Evolutionary conservation across 2,888 invertebrate genomes (phyloP).

Genomic region (Trachelus iudaicus): DNA sequence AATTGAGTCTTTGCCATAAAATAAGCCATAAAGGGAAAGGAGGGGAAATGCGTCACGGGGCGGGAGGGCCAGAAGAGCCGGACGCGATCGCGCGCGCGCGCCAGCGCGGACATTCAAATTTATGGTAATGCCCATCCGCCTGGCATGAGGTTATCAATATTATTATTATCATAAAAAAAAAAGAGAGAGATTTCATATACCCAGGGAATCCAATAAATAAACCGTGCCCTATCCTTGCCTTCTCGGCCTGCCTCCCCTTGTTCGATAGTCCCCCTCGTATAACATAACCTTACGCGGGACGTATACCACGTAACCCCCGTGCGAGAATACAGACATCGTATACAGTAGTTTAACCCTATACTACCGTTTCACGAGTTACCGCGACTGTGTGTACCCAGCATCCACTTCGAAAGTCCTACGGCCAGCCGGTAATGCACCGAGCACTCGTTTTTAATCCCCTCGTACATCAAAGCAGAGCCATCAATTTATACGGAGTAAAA

Average conservation of each 20-base stretch:
- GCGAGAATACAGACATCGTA: neutral
- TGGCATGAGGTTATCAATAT: slow-evolving; percentile 57
- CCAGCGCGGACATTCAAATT: slow-evolving; percentile 59
- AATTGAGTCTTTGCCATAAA: slow-evolving; percentile 68
- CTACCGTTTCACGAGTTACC: neutral
- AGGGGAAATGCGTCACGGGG: slow-evolving; percentile 37
- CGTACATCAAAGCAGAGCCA: slow-evolving; percentile 39
- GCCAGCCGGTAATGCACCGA: neutral
- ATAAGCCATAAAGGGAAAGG: slow-evolving; percentile 67
- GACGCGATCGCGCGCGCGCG: slow-evolving; percentile 29
- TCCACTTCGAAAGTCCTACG: neutral
- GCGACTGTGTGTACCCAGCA: neutral
- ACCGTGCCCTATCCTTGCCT: slow-evolving; percentile 7
- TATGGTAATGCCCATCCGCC: slow-evolving; percentile 58
- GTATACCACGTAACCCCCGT: neutral
- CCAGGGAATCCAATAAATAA: slow-evolving; percentile 39
- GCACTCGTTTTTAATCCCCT: slow-evolving; percentile 32
- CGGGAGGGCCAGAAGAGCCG: slow-evolving; percentile 32
- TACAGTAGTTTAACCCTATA: neutral
- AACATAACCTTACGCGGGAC: slow-evolving; percentile 1
- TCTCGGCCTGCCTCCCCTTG: slow-evolving; percentile 3
- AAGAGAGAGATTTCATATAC: slow-evolving; percentile 31
- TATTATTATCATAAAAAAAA: slow-evolving; percentile 28
- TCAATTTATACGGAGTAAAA: slow-evolving; percentile 51
- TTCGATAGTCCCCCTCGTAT: neutral